Conservation (phyloP, 2,888 invertebrate species). For the Arrhopalites spinosus region DNA sequence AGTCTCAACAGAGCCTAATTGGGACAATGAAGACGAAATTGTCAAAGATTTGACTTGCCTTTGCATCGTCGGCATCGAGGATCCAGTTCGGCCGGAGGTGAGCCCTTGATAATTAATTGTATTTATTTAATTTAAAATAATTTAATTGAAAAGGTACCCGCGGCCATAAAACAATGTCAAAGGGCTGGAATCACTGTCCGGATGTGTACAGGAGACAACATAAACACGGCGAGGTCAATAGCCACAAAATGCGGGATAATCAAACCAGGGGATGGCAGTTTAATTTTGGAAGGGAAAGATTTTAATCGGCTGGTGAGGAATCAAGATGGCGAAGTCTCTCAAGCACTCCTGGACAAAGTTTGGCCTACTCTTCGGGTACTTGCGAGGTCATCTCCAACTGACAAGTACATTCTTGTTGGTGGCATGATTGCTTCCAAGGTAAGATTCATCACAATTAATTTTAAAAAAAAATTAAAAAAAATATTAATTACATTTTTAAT, state of each 20-base stretch:
- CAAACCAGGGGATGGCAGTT: constrained; percentile 82
- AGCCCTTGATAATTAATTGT: no score
- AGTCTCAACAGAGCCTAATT: constrained; percentile 58
- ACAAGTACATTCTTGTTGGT: constrained; percentile 96
- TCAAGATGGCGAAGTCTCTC: constrained; percentile 86
- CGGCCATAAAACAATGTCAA: constrained; percentile 94
- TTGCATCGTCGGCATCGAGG: constrained; percentile 97
- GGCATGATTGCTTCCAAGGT: constrained; percentile 95
- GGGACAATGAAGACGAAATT: constrained; percentile 95
- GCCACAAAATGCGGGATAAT: constrained; percentile 96
- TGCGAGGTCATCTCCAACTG: constrained; percentile 97
- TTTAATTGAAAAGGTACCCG: constrained; percentile 66
- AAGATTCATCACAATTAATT: not conserved
- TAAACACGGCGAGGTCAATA: constrained; percentile 97
- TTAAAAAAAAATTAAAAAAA: no score
- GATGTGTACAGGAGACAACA: constrained; percentile 99
- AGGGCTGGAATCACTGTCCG: constrained; percentile 97
- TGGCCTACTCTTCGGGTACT: constrained; percentile 96
- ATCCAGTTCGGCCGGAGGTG: constrained; percentile 97
- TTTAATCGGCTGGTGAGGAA: constrained; percentile 92
- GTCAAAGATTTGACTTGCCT: constrained; percentile 91
- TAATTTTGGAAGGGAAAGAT: constrained; percentile 95
- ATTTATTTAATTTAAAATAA: not conserved
- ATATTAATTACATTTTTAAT: not conserved
- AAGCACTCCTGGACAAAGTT: constrained; percentile 89